phyloP scores from a whole-genome alignment of 1,140 invertebrate species.

The Sycobia sp. region DNA sequence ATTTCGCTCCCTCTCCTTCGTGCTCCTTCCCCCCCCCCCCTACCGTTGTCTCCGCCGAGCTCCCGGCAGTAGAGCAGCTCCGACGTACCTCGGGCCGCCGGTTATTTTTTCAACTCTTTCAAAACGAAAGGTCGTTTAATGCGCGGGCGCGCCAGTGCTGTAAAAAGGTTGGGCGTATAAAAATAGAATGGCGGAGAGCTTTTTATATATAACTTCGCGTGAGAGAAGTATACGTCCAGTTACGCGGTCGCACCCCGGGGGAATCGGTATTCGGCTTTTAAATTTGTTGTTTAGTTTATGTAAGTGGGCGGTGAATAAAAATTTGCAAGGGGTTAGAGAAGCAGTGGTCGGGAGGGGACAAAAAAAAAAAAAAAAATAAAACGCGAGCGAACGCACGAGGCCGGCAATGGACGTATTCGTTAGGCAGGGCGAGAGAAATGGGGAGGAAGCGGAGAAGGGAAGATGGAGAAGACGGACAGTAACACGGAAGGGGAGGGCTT shows the following conservation, averaged over 20 bases:
- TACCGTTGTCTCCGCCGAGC: no score
- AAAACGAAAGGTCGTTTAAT: no score
- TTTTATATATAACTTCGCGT: neutral
- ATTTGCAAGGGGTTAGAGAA: slow-evolving; percentile 15
- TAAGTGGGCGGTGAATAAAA: slow-evolving; percentile 30
- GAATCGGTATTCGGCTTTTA: neutral
- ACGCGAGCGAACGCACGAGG: neutral
- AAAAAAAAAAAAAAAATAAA: neutral
- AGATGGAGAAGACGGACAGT: neutral
- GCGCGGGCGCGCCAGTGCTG: no score
- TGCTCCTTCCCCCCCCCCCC: no score
- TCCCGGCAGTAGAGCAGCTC: no score
- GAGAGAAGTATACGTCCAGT: no score
- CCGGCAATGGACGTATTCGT: no score
- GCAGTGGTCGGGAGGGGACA: slow-evolving; percentile 1
- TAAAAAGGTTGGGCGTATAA: neutral
- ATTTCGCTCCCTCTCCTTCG: neutral
- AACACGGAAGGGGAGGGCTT: slow-evolving; percentile 34
- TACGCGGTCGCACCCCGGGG: neutral
- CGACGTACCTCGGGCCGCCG: no score
- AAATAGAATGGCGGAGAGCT: neutral
- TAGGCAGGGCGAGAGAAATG: neutral
- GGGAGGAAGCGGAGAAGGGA: neutral
- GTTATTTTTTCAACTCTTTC: no score
- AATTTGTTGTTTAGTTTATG: slow-evolving; percentile 27